Evolutionary conservation across 2,888 invertebrate genomes (phyloP).

Genomic region (Amphipyra tragopoginis): DNA sequence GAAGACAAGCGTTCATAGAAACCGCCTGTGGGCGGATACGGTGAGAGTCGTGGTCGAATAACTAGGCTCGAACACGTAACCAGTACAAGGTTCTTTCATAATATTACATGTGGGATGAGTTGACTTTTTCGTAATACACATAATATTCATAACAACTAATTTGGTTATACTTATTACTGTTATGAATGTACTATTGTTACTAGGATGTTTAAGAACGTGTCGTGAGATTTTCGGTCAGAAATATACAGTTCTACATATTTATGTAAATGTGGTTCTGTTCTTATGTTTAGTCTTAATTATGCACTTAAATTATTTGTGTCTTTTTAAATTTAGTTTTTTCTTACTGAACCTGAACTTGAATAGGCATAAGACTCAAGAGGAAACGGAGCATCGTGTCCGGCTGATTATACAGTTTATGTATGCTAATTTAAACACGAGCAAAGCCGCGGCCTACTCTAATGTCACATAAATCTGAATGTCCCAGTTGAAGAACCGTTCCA

Average conservation of each 20-base stretch:
- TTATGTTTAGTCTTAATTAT: conserved; percentile 20
- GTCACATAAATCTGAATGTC: conserved; percentile 53
- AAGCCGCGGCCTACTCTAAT: conserved; percentile 38
- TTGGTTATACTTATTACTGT: conserved; percentile 30
- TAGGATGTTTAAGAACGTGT: conserved; percentile 25
- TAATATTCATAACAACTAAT: conserved; percentile 45
- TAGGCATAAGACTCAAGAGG: conserved; percentile 1
- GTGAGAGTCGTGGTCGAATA: conserved; percentile 66
- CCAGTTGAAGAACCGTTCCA: conserved; percentile 48
- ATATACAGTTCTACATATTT: conserved; percentile 34
- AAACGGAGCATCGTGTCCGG: conserved; percentile 15
- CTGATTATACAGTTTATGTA: conserved; percentile 41
- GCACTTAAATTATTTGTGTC: conserved; percentile 14
- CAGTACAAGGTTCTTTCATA: conserved; percentile 74
- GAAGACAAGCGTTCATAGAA: conserved; percentile 71
- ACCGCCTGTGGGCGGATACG: conserved; percentile 74
- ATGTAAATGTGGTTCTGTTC: conserved; percentile 36
- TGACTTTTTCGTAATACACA: conserved; percentile 61
- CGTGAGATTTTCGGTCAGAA: conserved; percentile 43
- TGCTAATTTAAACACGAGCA: conserved; percentile 51
- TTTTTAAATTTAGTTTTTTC: conserved; percentile 11
- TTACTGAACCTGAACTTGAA: conserved; percentile 11
- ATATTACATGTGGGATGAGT: conserved; percentile 69
- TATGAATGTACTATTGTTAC: conserved; percentile 41
- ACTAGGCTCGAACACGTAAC: conserved; percentile 69